Percentiles rank a stretch among this genome's conserved stretches.
Conservation (phyloP, 1,140 invertebrate species). For the Magallana ariakensis region DNA sequence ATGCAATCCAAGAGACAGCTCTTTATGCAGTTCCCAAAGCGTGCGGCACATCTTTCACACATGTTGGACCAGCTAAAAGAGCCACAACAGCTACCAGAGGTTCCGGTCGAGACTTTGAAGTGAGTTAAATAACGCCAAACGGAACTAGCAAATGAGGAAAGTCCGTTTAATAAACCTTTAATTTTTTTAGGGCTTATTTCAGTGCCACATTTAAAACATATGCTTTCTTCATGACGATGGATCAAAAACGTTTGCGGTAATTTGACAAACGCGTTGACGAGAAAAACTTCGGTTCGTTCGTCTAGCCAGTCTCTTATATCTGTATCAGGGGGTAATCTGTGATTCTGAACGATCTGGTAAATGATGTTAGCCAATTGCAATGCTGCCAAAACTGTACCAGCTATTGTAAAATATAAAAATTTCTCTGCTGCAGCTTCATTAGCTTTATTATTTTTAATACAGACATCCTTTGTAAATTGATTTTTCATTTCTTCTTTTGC, state of each 20-base stretch:
- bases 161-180: neutral
- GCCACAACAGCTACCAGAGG: neutral
- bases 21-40: neutral
- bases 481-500: neutral
- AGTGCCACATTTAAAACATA: neutral
- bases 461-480: no score
- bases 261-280: neutral
- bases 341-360: neutral
- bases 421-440: neutral
- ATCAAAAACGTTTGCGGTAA: neutral
- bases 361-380: neutral
- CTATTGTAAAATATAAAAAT: conserved; percentile 1
- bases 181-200: neutral
- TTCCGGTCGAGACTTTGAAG: neutral
- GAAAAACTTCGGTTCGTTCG: neutral
- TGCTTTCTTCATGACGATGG: neutral
- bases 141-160: neutral
- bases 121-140: neutral
- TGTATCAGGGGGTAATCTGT: neutral
- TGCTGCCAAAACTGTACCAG: neutral
- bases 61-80: neutral
- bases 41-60: neutral
- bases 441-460: no score
- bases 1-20: neutral
- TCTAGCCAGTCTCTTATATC: neutral